Evolutionary conservation across 2,113 vertebrate genomes (phyloP), one percentile per base, ranked within the genome.

Genomic region (Myiozetetes cayanensis): DNA sequence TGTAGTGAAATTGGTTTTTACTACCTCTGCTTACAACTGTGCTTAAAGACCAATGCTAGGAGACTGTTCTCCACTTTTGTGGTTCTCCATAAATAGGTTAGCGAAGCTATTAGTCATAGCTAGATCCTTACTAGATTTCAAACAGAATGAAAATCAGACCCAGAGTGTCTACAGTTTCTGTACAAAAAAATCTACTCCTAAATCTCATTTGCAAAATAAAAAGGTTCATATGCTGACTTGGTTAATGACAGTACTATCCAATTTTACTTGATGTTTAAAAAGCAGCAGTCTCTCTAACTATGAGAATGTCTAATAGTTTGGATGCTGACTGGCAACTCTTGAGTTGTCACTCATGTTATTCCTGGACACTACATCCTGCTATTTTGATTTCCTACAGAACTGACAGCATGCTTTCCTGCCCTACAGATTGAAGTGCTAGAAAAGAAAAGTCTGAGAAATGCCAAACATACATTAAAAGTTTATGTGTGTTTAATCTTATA

Each of bases 401-500:
- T 89, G 24, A 37, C 43, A 62, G 59, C 74, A 43, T 55, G 33
- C 94, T 71, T 94, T 74, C 76, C 85, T 46, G 6, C 13, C 68
- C 70, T 65, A n/a, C 44, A 73, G 35, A 73, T 47, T 83, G 25
- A 94, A 87, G 41, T 72, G 23, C 75, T 91, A 93, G 46, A 92
- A 96, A 95, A 88, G 56, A 93, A 22, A 81, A 59, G 67, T 71
- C 71, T 94, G 55, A 94, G 63, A 95, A 90, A 84, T 35, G 62
- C 53, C 58, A 76, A 82, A 96, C 62, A 85, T 59, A 72, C 87
- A 85, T 84, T 95, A 92, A 93, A 94, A 93, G 81, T 97, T 95
- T 94, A 93, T 78, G 52, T 92, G 79, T 12, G 81, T 76, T 95
- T 96, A 87, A 87, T 96, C 83, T 97, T 90, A 61, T 76, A 97